A percentile compares a stretch with the other conserved stretches of the same genome.
These are phyloP conservation scores for Bryconaethiops microstoma DNA, from an alignment of 2,797 vertebrate genomes.

Conservation along the genomic window DNA sequence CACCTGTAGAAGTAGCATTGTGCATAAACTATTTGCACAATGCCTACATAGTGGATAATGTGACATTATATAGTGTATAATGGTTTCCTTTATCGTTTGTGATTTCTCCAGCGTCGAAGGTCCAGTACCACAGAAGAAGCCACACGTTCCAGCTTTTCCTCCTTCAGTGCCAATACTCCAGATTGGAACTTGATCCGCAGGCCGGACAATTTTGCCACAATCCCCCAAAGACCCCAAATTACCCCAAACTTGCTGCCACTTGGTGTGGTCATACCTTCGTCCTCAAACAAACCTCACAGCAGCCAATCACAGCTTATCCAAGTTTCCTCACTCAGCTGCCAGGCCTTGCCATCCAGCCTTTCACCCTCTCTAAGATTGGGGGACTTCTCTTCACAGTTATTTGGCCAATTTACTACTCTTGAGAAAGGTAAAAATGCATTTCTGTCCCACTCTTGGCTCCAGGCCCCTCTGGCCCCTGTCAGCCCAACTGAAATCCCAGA, in stretches of 20 bases:
- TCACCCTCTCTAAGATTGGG: conserved; percentile 36
- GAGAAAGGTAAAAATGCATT: not conserved
- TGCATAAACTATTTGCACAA: too few relatives aligned
- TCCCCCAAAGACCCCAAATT: conserved; percentile 17
- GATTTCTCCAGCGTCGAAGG: conserved; percentile 26
- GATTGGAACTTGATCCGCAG: not conserved
- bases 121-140: not conserved
- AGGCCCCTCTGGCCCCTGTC: conserved; percentile 47
- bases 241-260: not conserved
- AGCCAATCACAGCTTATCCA: conserved; percentile 38
- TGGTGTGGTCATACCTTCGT: not conserved
- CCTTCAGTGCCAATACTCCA: not conserved
- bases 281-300: conserved; percentile 2
- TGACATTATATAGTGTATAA: not conserved
- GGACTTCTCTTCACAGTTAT: conserved; percentile 29
- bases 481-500: conserved; percentile 47
- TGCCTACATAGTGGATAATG: not conserved
- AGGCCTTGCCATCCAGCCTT: not conserved
- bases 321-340: not conserved
- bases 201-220: not conserved
- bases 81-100: not conserved
- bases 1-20: too few relatives aligned
- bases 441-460: conserved; percentile 36
- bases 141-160: conserved; percentile 4
- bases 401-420: not conserved